Conservation (phyloP, 2,888 invertebrate genomes). For the Panzeria rudis region DNA sequence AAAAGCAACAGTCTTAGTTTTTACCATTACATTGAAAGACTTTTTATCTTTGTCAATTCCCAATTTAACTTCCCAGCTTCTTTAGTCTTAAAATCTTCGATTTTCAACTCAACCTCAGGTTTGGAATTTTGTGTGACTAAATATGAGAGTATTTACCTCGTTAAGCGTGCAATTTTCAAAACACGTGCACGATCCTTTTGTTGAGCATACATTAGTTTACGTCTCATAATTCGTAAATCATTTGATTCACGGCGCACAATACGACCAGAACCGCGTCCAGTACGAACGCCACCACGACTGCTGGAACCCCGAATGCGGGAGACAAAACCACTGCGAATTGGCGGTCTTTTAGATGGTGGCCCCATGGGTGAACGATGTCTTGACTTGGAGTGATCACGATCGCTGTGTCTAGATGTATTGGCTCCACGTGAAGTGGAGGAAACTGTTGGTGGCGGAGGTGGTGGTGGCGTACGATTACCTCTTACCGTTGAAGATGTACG, state of each 20-base stretch:
- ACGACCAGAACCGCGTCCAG: constrained; percentile 79
- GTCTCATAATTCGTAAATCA: constrained; percentile 82
- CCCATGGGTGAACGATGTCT: constrained; percentile 82
- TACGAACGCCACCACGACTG: constrained; percentile 79
- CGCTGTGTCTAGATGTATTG: constrained; percentile 74
- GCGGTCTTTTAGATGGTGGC: constrained; percentile 80
- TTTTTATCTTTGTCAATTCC: constrained; percentile 19
- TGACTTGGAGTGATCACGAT: constrained; percentile 76
- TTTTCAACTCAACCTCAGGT: constrained; percentile 62
- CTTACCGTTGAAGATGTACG: constrained; percentile 80
- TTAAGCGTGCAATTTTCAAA: constrained; percentile 83
- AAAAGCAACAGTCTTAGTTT: constrained; percentile 48
- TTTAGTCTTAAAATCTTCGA: constrained; percentile 66
- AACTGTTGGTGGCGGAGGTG: constrained; percentile 79
- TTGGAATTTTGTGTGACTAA: constrained; percentile 52
- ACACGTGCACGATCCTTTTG: constrained; percentile 83
- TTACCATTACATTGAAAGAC: constrained; percentile 26
- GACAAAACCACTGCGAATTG: constrained; percentile 81
- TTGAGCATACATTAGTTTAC: constrained; percentile 81
- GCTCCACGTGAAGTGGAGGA: constrained; percentile 77
- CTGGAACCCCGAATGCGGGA: constrained; percentile 79
- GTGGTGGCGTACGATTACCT: constrained; percentile 81
- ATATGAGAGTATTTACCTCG: constrained; percentile 80
- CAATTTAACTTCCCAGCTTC: constrained; percentile 49
- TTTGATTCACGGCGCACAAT: constrained; percentile 81